Base-by-base conservation (phyloP, 2,797 vertebrate species). In the Megalops cyprinoides region DNA sequence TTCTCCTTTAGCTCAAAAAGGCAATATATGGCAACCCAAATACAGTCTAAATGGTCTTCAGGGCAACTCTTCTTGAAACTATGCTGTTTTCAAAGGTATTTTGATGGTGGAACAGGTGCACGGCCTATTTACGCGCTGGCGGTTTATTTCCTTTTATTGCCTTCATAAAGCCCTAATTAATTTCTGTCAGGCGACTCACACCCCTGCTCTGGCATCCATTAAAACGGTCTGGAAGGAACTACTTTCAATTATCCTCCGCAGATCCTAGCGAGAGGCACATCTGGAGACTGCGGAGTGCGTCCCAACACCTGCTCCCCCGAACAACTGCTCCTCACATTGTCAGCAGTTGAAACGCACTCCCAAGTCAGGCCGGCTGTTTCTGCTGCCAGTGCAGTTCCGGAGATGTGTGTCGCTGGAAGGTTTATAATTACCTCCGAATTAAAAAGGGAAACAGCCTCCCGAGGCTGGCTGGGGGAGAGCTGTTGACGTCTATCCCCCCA, bases 341-440 rank as follows among this genome's bases (percentile, higher is more conserved):
- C 69, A 76, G 51, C 74, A 69, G 46, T 49, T 23, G 44, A 51
- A 31, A 28, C 28, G 46, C 44, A 14, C 15, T 74, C 44, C 73
- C 25, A 51, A 1, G 7, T 51, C 49, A 15, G 12, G 25, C 3
- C n/a, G 76, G 14, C 25, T 23, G 44, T 8, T 28, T 67, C 62
- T 20, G 82, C 78, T 79, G 55, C 77, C 79, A 3, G 76, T 76
- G 44, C 49, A 82, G 82, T 83, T 75, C 84, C 83, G 79, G 79
- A 83, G 83, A 81, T 81, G 81, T 83, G 76, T 87, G 86, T 83
- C 83, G 81, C 84, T 83, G 65, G 81, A 74, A 86, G 90, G 90
- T 90, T 88, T 93, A 85, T 89, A 89, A 91, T 91, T 94, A 90
- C 91, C 90, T 82, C 82, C 81, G 82, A 87, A 89, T 91, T 94